Percentiles rank a stretch among this genome's conserved stretches.
Evolutionary conservation across 2,888 invertebrate species (phyloP).

Genomic region (Halocaridina rubra): DNA sequence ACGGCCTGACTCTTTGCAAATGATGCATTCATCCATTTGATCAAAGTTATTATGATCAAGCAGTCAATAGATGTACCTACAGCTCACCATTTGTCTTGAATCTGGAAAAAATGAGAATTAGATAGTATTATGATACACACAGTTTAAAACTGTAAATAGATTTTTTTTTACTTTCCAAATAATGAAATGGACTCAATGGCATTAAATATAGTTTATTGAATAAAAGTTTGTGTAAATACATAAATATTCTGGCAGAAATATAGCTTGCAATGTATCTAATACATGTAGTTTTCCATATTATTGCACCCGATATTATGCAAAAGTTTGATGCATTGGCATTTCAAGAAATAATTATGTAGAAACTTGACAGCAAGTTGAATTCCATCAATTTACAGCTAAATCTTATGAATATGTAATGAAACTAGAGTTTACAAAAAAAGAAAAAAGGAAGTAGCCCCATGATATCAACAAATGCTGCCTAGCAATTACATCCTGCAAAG

Average conservation of each 20-base stretch:
- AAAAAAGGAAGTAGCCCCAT: not conserved
- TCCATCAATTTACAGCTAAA: not conserved
- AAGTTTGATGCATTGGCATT: not conserved
- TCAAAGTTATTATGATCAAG: too few relatives aligned
- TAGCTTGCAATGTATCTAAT: not conserved
- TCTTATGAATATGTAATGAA: not conserved
- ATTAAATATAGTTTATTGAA: too few relatives aligned
- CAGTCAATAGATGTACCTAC: too few relatives aligned
- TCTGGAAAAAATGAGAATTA: too few relatives aligned
- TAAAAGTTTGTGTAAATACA: not conserved
- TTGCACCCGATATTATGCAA: not conserved
- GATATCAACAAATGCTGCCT: not conserved
- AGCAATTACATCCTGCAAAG: not conserved
- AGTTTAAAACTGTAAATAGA: too few relatives aligned
- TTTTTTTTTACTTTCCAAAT: too few relatives aligned
- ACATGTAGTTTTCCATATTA: not conserved
- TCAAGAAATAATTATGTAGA: not conserved
- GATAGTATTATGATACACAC: too few relatives aligned
- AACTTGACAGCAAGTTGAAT: slow-evolving; percentile 8
- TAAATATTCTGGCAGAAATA: slow-evolving; percentile 8
- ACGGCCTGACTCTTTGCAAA: too few relatives aligned
- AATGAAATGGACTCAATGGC: not conserved
- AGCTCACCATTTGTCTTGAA: too few relatives aligned
- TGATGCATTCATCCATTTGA: too few relatives aligned
- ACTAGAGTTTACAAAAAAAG: not conserved